Percentiles rank a stretch among this genome's conserved stretches.
phyloP scores from a whole-genome alignment of 2,888 invertebrate species.

The Cylindroiulus punctatus region DNA sequence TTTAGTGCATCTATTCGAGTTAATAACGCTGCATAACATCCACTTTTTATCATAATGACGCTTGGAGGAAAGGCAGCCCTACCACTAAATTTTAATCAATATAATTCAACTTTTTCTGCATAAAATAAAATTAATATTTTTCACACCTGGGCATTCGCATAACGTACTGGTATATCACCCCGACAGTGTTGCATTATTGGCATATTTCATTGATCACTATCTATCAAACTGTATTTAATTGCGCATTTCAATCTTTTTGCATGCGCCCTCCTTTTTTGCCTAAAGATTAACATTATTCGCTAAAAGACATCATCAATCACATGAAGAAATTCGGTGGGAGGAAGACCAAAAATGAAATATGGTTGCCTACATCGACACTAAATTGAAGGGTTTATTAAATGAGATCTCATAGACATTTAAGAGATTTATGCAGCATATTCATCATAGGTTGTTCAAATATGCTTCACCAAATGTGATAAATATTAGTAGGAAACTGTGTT shows the following conservation, averaged over 20 bases:
- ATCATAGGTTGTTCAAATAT: no score
- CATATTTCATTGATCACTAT: not conserved
- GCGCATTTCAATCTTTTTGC: not conserved
- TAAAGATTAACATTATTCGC: not conserved
- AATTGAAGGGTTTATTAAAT: constrained; percentile 18
- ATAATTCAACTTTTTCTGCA: not conserved
- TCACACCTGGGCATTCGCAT: constrained; percentile 18
- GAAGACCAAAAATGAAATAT: not conserved
- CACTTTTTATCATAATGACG: not conserved
- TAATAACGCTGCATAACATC: not conserved
- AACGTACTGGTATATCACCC: not conserved
- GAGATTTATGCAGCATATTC: not conserved
- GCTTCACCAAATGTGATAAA: no score
- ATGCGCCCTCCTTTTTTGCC: not conserved
- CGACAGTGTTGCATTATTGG: not conserved
- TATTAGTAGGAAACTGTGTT: no score
- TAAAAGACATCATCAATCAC: not conserved
- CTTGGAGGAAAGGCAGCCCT: not conserved
- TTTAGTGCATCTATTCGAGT: constrained; percentile 18
- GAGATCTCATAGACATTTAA: not conserved
- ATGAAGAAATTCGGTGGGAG: not conserved
- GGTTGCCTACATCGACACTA: not conserved
- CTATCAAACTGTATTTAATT: not conserved
- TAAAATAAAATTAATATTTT: not conserved
- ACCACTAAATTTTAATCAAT: not conserved